phyloP scores from a whole-genome alignment of 2,797 vertebrate genomes.

The Oryzias dopingdopingensis region DNA sequence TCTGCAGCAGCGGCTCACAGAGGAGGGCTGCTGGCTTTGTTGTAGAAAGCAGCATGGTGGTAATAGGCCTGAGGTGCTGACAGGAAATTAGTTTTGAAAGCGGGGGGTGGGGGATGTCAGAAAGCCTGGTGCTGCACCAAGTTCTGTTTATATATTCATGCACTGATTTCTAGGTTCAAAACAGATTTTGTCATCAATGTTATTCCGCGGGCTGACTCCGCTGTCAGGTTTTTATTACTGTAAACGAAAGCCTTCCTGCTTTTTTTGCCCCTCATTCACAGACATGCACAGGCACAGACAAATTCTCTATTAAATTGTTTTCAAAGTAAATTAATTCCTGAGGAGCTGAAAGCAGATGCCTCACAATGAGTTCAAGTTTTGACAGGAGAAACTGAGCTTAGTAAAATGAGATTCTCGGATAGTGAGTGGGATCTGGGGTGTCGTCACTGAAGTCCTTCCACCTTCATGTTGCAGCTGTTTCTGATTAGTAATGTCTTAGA shows the following conservation, averaged over 20 bases:
- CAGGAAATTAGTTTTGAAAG: slow-evolving; percentile 69
- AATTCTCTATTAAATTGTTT: slow-evolving; percentile 26
- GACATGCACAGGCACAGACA: slow-evolving; percentile 13
- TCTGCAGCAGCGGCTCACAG: slow-evolving; percentile 37
- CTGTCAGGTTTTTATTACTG: slow-evolving; percentile 22
- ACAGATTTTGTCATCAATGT: slow-evolving; percentile 27
- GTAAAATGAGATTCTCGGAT: slow-evolving; percentile 32
- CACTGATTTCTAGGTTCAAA: slow-evolving; percentile 21
- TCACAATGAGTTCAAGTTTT: slow-evolving; percentile 1
- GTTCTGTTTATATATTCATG: slow-evolving; percentile 43
- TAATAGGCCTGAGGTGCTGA: slow-evolving; percentile 65
- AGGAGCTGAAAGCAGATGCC: slow-evolving; percentile 10
- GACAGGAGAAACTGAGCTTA: slow-evolving; percentile 18
- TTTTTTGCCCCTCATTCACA: slow-evolving; percentile 16
- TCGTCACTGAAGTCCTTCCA: too few relatives aligned
- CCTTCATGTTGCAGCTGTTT: too few relatives aligned
- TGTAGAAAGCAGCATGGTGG: slow-evolving; percentile 32
- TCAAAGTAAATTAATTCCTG: slow-evolving; percentile 24
- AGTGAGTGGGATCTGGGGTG: not conserved
- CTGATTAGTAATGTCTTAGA: too few relatives aligned
- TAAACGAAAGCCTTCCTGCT: slow-evolving; percentile 13
- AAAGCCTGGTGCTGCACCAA: slow-evolving; percentile 25
- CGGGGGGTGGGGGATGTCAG: slow-evolving; percentile 52
- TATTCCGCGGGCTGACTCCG: slow-evolving; percentile 25
- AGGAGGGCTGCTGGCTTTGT: slow-evolving; percentile 39